Evolutionary conservation across 2,888 invertebrate genomes (phyloP).

Genomic region (Mantis religiosa): DNA sequence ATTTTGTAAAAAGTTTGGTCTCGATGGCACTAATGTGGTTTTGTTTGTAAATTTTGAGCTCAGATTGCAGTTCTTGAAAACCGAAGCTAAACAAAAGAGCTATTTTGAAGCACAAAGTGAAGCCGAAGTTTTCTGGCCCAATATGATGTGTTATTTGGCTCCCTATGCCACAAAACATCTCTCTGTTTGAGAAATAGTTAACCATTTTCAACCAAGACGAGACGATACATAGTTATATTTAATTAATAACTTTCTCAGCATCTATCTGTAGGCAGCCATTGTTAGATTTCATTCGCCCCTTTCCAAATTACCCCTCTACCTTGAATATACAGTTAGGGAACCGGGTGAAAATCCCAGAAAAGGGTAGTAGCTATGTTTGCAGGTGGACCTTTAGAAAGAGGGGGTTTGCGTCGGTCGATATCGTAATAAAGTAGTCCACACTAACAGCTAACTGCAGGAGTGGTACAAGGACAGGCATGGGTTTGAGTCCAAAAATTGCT

Average conservation of each 20-base stretch:
- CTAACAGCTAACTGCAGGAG: background rate
- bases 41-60: too few species aligned
- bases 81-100: too few species aligned
- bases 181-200: background rate
- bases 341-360: background rate
- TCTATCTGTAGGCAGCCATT: background rate
- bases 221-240: background rate
- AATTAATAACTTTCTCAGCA: background rate
- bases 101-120: too few species aligned
- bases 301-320: background rate
- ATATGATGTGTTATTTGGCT: too few species aligned
- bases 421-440: background rate
- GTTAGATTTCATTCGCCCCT: background rate
- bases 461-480: background rate
- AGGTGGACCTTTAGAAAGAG: background rate
- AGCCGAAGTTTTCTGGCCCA: too few species aligned
- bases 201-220: background rate
- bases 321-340: background rate
- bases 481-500: too few species aligned
- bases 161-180: too few species aligned
- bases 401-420: background rate
- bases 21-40: too few species aligned
- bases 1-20: too few species aligned
- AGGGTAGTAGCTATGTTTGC: background rate
- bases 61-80: too few species aligned